Evolutionary conservation across 2,888 invertebrate genomes (phyloP).

Genomic region (Conus canariensis): DNA sequence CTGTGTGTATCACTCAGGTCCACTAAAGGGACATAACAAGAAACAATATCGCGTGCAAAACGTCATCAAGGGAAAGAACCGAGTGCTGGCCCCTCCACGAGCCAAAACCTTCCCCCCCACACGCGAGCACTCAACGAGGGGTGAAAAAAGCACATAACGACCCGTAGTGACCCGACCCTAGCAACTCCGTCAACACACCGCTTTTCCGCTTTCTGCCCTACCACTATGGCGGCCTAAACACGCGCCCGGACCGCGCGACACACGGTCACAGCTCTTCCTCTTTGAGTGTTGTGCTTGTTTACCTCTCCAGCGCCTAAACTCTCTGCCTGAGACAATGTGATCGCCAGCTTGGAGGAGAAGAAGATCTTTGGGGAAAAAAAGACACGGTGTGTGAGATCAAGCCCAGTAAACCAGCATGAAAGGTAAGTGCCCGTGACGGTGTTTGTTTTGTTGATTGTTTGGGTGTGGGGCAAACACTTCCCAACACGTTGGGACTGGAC

Average conservation of each 20-base stretch:
- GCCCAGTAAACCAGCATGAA: not conserved
- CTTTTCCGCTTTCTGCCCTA: slow-evolving; percentile 29
- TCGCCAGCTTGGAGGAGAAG: not conserved
- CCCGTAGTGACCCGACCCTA: slow-evolving; percentile 32
- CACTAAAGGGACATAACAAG: too few species aligned
- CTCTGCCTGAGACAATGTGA: not conserved
- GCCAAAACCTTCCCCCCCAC: not conserved
- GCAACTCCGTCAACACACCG: slow-evolving; percentile 44
- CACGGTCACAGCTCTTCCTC: not conserved
- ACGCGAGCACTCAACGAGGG: slow-evolving; percentile 3
- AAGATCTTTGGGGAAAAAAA: too few species aligned
- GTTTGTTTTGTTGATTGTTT: too few species aligned
- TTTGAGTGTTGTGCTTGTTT: not conserved
- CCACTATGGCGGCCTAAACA: slow-evolving; percentile 30
- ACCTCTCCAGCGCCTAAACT: not conserved
- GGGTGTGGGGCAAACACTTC: too few species aligned
- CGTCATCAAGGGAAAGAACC: not conserved
- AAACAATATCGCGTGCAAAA: too few species aligned
- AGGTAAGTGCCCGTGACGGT: not conserved
- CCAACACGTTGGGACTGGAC: too few species aligned
- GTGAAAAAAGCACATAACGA: slow-evolving; percentile 35
- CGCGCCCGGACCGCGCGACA: not conserved
- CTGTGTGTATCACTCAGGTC: too few species aligned
- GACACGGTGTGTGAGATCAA: too few species aligned
- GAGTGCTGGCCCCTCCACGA: not conserved